Percentiles rank a stretch among this genome's conserved stretches.
These are phyloP conservation scores for Aix galericulata DNA, from an alignment of 2,113 vertebrate genomes.

Conservation along the genomic window DNA sequence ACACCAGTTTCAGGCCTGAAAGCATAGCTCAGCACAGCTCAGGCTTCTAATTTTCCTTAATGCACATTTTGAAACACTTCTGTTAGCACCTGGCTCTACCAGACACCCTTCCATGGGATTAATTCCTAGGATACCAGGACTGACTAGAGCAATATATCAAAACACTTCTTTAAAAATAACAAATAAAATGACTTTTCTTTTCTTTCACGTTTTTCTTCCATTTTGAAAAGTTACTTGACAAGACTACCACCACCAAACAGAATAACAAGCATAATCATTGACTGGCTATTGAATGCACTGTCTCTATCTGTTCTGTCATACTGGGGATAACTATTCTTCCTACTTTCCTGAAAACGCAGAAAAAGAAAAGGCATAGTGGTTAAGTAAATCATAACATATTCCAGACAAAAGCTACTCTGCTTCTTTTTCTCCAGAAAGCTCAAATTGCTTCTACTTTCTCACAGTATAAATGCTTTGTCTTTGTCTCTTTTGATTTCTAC, in stretches of 20 bases:
- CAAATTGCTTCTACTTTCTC: background rate
- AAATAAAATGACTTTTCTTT: background rate
- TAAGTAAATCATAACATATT: background rate
- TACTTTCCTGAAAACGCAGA: background rate
- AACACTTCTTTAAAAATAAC: background rate
- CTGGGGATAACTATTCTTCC: background rate
- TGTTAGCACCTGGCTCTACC: background rate
- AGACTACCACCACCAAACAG: background rate
- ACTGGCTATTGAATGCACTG: background rate
- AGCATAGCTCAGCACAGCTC: background rate
- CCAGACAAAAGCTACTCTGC: background rate
- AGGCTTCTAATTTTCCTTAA: background rate
- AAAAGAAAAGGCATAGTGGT: background rate
- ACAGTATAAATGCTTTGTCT: background rate
- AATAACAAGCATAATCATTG: background rate
- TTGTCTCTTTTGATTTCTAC: background rate
- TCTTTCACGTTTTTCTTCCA: background rate
- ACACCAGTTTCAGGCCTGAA: background rate
- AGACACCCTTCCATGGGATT: background rate
- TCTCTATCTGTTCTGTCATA: background rate
- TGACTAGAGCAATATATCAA: background rate
- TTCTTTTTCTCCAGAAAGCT: background rate
- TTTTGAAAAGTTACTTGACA: background rate
- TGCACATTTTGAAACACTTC: background rate
- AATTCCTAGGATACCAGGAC: background rate